Percentiles rank a stretch among this genome's conserved stretches.
These are phyloP conservation scores for Ips nitidus DNA, from an alignment of 1,140 invertebrate species.

Conservation along the genomic window DNA sequence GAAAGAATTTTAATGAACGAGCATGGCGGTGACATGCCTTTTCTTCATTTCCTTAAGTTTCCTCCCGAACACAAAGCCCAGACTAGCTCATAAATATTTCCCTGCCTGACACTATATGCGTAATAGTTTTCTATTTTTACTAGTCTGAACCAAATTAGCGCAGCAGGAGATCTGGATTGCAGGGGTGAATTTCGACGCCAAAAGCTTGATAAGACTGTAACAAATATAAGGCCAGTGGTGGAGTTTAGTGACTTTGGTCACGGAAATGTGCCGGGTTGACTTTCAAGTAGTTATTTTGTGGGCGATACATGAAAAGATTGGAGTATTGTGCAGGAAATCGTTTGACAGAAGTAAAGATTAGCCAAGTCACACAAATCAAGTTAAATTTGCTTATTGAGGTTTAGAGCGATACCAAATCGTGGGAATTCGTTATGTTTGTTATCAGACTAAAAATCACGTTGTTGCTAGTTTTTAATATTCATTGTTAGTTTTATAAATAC, in stretches of 20 bases:
- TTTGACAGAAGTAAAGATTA: too few species aligned
- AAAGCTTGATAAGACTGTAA: neutral
- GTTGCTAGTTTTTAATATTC: too few species aligned
- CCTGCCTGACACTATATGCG: neutral
- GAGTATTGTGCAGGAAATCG: too few species aligned
- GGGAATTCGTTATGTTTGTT: too few species aligned
- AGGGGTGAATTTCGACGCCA: neutral
- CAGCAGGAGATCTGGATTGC: neutral
- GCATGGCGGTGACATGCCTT: neutral
- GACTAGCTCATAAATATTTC: neutral
- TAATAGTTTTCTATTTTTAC: constrained; percentile 1
- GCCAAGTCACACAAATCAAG: too few species aligned
- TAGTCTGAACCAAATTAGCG: neutral
- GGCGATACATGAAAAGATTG: too few species aligned
- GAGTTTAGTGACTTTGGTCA: neutral
- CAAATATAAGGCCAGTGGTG: neutral
- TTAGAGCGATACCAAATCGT: too few species aligned
- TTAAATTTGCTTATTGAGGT: too few species aligned
- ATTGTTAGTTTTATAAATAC: too few species aligned
- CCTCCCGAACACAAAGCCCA: neutral
- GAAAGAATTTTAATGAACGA: too few species aligned
- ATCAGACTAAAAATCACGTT: too few species aligned
- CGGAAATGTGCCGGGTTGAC: neutral
- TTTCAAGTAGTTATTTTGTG: too few species aligned
- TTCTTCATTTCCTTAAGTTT: neutral